A percentile compares a stretch with the other conserved stretches of the same genome.
Conservation (phyloP, 2,888 invertebrate species). For the Tipula helvola region DNA sequence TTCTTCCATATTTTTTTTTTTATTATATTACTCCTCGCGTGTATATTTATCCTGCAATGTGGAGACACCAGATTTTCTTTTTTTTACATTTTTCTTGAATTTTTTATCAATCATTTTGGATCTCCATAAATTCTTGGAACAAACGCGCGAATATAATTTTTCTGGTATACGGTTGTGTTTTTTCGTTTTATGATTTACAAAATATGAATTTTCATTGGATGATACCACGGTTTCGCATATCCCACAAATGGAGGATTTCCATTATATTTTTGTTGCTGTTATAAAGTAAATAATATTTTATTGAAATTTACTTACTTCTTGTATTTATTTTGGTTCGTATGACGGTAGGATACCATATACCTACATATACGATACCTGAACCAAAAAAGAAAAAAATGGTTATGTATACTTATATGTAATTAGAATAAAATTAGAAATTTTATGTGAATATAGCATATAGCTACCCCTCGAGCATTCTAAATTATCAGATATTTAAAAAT, state of each 20-base stretch:
- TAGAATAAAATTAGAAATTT: slow-evolving; percentile 4
- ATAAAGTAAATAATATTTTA: not conserved
- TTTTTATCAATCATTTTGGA: not conserved
- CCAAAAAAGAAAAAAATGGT: not conserved
- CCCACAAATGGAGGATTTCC: not conserved
- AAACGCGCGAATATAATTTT: not conserved
- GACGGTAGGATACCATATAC: not conserved
- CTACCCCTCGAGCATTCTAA: not conserved
- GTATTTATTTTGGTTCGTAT: not conserved
- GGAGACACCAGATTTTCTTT: not conserved
- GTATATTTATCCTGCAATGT: not conserved
- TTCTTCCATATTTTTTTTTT: not conserved
- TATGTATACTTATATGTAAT: not conserved
- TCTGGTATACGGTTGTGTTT: not conserved
- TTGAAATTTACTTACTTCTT: not conserved
- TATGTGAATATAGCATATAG: not conserved
- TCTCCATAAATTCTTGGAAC: not conserved
- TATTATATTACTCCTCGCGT: not conserved
- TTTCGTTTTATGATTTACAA: not conserved
- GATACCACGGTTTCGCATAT: not conserved
- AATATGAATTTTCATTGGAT: not conserved
- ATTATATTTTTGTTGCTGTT: not conserved
- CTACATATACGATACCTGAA: not conserved
- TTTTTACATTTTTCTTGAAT: not conserved
- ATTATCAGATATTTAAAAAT: not conserved